Percentiles rank a stretch among this genome's conserved stretches.
Conservation (phyloP, 2,888 invertebrate species). For the Andrena minutula region DNA sequence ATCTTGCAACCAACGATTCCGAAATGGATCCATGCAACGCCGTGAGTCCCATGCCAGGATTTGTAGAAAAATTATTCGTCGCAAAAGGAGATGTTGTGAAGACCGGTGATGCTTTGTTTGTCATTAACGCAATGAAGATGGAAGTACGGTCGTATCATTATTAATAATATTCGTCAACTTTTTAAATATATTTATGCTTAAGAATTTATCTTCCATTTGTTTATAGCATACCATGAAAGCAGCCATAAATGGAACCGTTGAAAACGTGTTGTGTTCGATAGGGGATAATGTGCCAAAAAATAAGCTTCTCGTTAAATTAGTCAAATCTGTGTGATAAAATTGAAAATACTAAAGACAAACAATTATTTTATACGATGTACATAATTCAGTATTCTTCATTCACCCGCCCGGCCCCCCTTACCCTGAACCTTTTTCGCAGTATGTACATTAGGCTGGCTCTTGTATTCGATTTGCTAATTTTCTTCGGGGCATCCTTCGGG, state of each 20-base stretch:
- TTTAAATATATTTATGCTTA: neutral
- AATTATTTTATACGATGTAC: too few relatives aligned
- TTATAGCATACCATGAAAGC: conserved; percentile 94
- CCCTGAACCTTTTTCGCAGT: too few relatives aligned
- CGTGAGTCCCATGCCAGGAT: conserved; percentile 97
- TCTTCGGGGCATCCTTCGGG: too few relatives aligned
- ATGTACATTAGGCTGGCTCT: too few relatives aligned
- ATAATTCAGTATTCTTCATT: too few relatives aligned
- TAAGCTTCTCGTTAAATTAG: conserved; percentile 82
- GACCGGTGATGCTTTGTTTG: conserved; percentile 95
- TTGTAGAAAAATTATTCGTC: conserved; percentile 96
- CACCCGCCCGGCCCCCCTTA: too few relatives aligned
- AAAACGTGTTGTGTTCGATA: conserved; percentile 89
- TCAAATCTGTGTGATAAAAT: conserved; percentile 25
- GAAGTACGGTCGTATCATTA: conserved; percentile 87
- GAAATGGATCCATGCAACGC: conserved; percentile 86
- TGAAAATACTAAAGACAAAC: neutral
- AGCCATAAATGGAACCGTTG: conserved; percentile 91
- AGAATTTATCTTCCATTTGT: conserved; percentile 50
- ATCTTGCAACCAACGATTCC: conserved; percentile 82
- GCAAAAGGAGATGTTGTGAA: conserved; percentile 92
- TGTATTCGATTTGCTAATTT: too few relatives aligned
- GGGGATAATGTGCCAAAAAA: conserved; percentile 95
- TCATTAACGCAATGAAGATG: conserved; percentile 99
- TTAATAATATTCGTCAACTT: neutral